Evolutionary conservation across 1,140 invertebrate species (phyloP), one percentile per base, ranked within the genome.

Genomic region (Drosophila miranda): DNA sequence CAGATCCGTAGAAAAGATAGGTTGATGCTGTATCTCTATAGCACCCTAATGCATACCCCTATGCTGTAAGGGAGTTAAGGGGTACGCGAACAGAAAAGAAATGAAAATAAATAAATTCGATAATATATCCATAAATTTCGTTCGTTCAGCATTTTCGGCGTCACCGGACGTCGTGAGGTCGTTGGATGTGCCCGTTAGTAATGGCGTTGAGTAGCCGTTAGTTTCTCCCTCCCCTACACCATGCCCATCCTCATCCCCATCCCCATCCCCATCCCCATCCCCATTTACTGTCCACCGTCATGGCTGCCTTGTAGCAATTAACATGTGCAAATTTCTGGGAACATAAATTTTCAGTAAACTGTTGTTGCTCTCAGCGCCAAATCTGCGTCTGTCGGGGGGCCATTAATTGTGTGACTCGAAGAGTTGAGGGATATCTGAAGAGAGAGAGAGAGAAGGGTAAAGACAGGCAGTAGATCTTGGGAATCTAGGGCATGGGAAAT

Each of bases 61-160:
- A 28, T 1, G 7, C 28, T 28, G 6, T 7, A 7, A 6, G 6
- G 28, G 7, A 6, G 6, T 28, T 7, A 7, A 7, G 7, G 1
- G 30, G 30, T 30, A 30, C 0, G 8, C 28, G 7, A 48, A 28
- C 21, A 23, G 21, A 34, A 51, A 11, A 53, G 53, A 42, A 46
- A 43, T 57, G 30, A 67, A 75, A 74, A 76, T 69, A 61, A 64
- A 63, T 73, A 75, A 87, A 87, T 71, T 80, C 83, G 63, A 81
- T 87, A 86, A 71, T 87, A 81, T 61, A 68, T 81, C 64, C 81
- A 86, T 86, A 87, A 87, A 86, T 87, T 78, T 66, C 45, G 41
- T 41, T 30, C 49, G 46, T 30, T 30, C 48, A 64, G 53, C 44
- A 53, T 38, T 61, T 70, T 60, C 67, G 61, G 64, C 74, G 60